phyloP scores from a whole-genome alignment of 2,113 vertebrate species.

The Pavo muticus region DNA sequence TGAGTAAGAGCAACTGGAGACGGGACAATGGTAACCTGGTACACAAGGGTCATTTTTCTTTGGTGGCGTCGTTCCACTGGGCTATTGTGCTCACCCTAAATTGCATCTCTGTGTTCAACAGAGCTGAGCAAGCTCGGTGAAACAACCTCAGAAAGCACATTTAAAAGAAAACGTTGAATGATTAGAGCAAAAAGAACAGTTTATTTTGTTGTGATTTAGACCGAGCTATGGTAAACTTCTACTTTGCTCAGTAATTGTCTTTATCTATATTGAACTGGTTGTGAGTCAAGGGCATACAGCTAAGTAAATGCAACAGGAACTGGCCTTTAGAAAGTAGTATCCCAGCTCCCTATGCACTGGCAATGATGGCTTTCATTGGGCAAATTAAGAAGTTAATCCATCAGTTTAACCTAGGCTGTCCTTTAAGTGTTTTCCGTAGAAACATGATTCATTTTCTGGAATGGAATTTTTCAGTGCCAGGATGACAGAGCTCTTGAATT shows the following conservation, averaged over 20 bases:
- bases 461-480: neutral
- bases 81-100: slow-evolving; percentile 18
- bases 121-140: neutral
- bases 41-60: slow-evolving; percentile 47
- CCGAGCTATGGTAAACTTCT: slow-evolving; percentile 3
- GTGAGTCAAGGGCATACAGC: neutral
- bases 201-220: slow-evolving; percentile 9
- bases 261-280: neutral
- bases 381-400: neutral
- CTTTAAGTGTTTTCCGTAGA: neutral
- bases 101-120: slow-evolving; percentile 28
- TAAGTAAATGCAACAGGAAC: neutral
- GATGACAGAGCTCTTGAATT: neutral
- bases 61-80: neutral
- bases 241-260: neutral
- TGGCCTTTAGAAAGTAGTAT: neutral
- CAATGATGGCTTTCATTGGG: neutral
- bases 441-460: neutral
- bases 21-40: slow-evolving; percentile 56
- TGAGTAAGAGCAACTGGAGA: slow-evolving; percentile 34
- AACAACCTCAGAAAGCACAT: neutral
- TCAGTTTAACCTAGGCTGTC: neutral
- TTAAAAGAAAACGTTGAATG: slow-evolving; percentile 10
- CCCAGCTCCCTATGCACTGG: neutral
- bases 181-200: slow-evolving; percentile 6